Evolutionary conservation across 2,113 vertebrate species (phyloP).

Genomic region (Oophaga pumilio): DNA sequence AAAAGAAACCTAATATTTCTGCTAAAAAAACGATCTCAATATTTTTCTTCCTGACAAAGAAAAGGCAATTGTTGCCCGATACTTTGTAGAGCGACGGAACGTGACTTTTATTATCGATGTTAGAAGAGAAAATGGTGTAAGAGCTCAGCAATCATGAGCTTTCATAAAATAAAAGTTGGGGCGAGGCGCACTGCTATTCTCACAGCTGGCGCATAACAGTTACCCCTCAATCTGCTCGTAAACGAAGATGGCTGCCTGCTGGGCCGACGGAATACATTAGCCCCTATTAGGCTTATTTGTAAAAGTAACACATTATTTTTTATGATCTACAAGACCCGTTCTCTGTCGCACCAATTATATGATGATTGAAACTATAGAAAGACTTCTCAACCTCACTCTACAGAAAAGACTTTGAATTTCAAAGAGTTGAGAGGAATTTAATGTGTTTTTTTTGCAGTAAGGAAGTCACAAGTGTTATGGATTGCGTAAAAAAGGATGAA

Average conservation of each 20-base stretch:
- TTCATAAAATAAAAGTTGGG: background rate
- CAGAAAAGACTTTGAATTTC: background rate
- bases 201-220: conserved; percentile 14
- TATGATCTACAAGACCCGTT: background rate
- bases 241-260: background rate
- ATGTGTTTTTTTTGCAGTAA: no score
- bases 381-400: background rate
- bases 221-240: background rate
- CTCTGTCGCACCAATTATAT: conserved; percentile 17
- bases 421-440: background rate
- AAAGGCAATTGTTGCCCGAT: background rate
- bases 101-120: background rate
- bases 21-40: background rate
- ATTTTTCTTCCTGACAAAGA: background rate
- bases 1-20: background rate
- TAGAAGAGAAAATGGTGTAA: background rate
- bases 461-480: background rate
- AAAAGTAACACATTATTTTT: conserved; percentile 14
- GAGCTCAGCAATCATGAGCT: conserved; percentile 21
- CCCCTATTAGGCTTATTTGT: background rate
- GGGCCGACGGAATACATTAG: conserved; percentile 5
- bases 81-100: background rate
- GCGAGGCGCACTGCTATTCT: background rate
- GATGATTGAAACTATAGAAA: background rate
- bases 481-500: background rate